Base-by-base conservation (phyloP, 2,113 vertebrate genomes). In the Tamias sibiricus region DNA sequence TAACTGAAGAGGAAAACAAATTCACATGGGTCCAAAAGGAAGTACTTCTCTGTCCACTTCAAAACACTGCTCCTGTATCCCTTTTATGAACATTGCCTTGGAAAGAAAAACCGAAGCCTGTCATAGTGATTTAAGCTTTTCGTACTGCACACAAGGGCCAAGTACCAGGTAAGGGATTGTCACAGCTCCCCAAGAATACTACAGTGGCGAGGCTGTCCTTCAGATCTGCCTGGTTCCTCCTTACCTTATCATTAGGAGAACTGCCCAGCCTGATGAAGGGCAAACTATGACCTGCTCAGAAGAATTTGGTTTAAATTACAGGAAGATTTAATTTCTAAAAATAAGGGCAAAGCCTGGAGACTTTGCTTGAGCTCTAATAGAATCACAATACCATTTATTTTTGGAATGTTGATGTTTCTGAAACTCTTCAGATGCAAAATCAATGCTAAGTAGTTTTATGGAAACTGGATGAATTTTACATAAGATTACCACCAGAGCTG, bases 281-380 rank as follows among this genome's bases (percentile, higher is more conserved):
- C 16, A 74, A 87, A 87, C 54, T 69, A n/a, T 85, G 88, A 87
- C 87, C 86, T 69, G 32, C 42, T 88, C 79, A n/a, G n/a, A 88
- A 79, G 35, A 40, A 49, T 86, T 88, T 30, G 30, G 86, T 89
- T 94, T 94, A 74, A 87, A 96, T 96, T 91, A 87, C 71, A 91
- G 83, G 75, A 93, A 93, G 91, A 94, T 96, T 97, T 81, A 40
- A 95, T 97, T 96, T 97, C 93, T 94, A 94, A 97, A 97, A 96
- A 89, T 96, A 97, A 95, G 84, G 81, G 89, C 8, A 9, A 96
- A 91, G 91, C 59, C 95, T 87, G 83, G 57, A 94, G 91, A 96
- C 75, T 52, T 75, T 90, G 30, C 90, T 82, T 86, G 72, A 81
- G 64, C 83, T 72, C 91, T 97, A 96, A 97, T 92, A 87, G 75